Conservation (phyloP, 1,140 invertebrate genomes). For the Frieseomelitta varia region DNA sequence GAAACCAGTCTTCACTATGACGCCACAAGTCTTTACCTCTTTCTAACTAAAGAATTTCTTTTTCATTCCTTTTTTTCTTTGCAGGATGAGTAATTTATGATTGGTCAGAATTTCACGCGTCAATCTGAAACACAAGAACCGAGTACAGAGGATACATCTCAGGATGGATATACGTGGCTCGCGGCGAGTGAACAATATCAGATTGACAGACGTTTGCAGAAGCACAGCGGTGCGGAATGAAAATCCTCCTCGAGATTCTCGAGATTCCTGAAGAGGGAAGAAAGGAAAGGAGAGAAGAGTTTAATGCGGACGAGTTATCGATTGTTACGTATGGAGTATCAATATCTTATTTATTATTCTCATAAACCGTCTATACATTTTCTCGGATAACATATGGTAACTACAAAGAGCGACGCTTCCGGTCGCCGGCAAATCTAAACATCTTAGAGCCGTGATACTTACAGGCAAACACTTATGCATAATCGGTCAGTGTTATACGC, state of each 20-base stretch:
- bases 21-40: neutral
- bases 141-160: neutral
- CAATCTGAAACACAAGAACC: neutral
- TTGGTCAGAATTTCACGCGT: neutral
- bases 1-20: neutral
- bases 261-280: neutral
- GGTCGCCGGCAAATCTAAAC: conserved; percentile 55
- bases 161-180: neutral
- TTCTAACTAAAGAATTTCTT: neutral
- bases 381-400: conserved; percentile 72
- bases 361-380: conserved; percentile 78
- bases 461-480: conserved; percentile 63
- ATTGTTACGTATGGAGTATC: conserved; percentile 66
- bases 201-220: neutral
- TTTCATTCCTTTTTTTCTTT: neutral
- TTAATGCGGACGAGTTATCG: neutral
- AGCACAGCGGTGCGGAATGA: neutral
- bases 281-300: conserved; percentile 14
- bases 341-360: conserved; percentile 77
- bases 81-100: neutral
- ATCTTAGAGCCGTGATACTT: conserved; percentile 64
- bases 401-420: conserved; percentile 57
- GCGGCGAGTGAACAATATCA: too few species aligned
- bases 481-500: conserved; percentile 37
- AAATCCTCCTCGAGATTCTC: neutral